Conservation (phyloP, 2,113 vertebrate species). For the Nothoprocta perdicaria region DNA sequence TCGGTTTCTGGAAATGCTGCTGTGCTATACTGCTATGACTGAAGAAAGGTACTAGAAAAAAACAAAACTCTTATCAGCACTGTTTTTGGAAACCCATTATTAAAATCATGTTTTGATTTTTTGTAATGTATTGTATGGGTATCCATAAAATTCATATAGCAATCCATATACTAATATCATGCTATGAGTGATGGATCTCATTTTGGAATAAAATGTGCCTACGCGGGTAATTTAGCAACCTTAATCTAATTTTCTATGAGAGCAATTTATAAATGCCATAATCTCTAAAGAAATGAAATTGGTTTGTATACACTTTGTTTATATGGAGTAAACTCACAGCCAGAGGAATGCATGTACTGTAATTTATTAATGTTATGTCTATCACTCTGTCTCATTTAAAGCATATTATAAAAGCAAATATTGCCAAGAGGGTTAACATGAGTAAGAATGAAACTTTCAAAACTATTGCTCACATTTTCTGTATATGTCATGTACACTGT, state of each 20-base stretch:
- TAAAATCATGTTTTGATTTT: neutral
- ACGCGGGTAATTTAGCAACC: constrained; percentile 35
- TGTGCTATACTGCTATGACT: neutral
- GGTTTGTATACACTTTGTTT: constrained; percentile 38
- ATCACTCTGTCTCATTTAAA: constrained; percentile 17
- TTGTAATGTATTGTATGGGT: neutral
- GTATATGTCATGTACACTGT: neutral
- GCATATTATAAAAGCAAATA: neutral
- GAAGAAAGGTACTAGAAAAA: constrained; percentile 39
- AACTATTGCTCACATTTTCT: neutral
- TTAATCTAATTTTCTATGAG: constrained; percentile 61
- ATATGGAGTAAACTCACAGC: neutral
- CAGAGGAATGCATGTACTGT: neutral
- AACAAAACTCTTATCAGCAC: neutral
- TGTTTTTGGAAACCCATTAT: neutral
- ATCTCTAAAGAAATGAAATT: constrained; percentile 57
- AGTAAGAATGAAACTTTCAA: neutral
- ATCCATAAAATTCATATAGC: neutral
- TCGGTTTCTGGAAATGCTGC: constrained; percentile 28
- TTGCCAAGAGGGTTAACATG: neutral
- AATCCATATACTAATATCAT: neutral
- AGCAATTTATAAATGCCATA: constrained; percentile 64
- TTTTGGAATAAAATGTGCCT: constrained; percentile 67
- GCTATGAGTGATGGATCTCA: constrained; percentile 54
- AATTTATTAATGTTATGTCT: constrained; percentile 22